A percentile compares a stretch with the other conserved stretches of the same genome.
phyloP scores from a whole-genome alignment of 2,888 invertebrate species.

The Mesorhabditis spiculigera region DNA sequence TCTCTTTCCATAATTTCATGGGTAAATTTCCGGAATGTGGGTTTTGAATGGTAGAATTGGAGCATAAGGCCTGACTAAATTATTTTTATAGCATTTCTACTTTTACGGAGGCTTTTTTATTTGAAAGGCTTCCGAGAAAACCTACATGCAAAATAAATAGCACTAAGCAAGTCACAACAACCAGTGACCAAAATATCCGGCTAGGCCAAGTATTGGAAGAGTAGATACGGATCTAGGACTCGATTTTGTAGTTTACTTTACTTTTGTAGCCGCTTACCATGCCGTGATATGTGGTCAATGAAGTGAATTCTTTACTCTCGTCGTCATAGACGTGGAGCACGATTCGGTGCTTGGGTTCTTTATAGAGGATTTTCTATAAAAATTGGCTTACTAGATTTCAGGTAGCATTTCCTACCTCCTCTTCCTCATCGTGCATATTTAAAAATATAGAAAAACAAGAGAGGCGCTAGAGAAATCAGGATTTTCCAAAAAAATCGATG shows the following conservation, averaged over 20 bases:
- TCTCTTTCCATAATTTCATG: background rate
- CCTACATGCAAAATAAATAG: constrained; percentile 23
- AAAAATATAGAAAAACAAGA: too few relatives aligned
- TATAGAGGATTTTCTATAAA: too few relatives aligned
- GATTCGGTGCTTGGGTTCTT: constrained; percentile 23
- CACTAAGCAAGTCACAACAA: constrained; percentile 22
- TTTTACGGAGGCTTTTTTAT: too few relatives aligned
- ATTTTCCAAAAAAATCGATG: too few relatives aligned
- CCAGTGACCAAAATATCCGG: constrained; percentile 19
- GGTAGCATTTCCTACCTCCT: too few relatives aligned
- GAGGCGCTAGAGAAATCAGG: too few relatives aligned
- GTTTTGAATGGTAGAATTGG: constrained; percentile 27
- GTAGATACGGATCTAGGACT: constrained; percentile 17
- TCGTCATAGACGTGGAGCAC: constrained; percentile 42
- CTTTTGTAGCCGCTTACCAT: constrained; percentile 22
- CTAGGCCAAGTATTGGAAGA: constrained; percentile 19
- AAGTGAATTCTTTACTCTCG: constrained; percentile 39
- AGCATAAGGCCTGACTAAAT: constrained; percentile 25
- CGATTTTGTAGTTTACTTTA: background rate
- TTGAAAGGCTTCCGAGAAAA: background rate
- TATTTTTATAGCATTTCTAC: background rate
- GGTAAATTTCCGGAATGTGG: constrained; percentile 17
- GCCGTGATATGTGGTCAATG: constrained; percentile 44
- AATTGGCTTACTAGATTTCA: too few relatives aligned
- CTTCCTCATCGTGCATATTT: too few relatives aligned